Conservation (phyloP, 1,140 invertebrate species). For the Drosophila sproati region DNA sequence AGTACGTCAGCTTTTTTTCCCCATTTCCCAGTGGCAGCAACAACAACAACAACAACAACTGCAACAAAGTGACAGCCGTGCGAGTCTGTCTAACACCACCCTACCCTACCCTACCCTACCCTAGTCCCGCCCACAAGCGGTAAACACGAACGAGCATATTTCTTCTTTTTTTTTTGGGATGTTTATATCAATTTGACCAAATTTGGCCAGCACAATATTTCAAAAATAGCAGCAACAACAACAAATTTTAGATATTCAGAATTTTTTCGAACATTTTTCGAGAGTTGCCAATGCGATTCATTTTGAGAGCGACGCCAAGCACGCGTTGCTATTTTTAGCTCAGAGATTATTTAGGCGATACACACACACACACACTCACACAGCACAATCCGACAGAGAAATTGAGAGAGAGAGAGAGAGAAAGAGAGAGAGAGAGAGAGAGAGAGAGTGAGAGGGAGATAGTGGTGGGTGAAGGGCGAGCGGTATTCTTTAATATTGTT, state of each 20-base stretch:
- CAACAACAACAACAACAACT: constrained; percentile 10
- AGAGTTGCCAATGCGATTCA: constrained; percentile 5
- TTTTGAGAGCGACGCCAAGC: constrained; percentile 37
- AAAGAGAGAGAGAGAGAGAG: neutral
- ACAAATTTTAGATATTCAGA: constrained; percentile 23
- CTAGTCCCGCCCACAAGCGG: neutral
- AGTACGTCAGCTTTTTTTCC: neutral
- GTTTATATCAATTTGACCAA: constrained; percentile 77
- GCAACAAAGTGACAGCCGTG: neutral
- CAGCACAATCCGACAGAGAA: constrained; percentile 4
- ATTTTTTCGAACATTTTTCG: constrained; percentile 48
- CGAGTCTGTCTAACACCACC: neutral
- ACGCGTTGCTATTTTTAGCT: constrained; percentile 80
- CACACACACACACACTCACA: constrained; percentile 26
- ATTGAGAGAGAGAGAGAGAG: constrained; percentile 6
- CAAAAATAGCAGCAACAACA: constrained; percentile 48
- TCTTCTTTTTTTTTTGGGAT: constrained; percentile 24
- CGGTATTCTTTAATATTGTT: constrained; percentile 40
- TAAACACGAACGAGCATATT: neutral
- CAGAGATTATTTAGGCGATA: constrained; percentile 68
- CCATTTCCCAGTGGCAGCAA: neutral
- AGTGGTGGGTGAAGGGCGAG: constrained; percentile 8
- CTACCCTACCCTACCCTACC: no score
- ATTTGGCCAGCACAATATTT: constrained; percentile 69
- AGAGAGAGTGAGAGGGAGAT: neutral